A percentile compares a stretch with the other conserved stretches of the same genome.
phyloP scores from a whole-genome alignment of 2,797 vertebrate species.

The Monodelphis domestica region DNA sequence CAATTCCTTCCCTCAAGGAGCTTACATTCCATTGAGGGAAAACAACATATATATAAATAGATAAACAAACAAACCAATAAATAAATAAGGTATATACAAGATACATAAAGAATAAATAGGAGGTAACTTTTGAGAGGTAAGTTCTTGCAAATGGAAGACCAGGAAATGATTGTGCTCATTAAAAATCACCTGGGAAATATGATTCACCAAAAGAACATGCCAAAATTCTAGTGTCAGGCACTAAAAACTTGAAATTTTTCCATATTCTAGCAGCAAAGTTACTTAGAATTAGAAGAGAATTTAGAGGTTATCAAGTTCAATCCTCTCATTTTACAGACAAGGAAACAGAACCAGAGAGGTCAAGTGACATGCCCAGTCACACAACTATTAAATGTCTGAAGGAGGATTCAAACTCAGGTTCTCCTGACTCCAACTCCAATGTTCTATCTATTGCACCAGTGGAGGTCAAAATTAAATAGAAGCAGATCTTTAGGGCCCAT shows the following conservation, averaged over 20 bases:
- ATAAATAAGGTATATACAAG: background rate
- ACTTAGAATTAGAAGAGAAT: background rate
- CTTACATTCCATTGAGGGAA: background rate
- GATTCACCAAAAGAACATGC: conserved; percentile 49
- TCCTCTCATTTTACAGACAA: background rate
- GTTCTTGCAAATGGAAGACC: background rate
- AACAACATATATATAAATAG: background rate
- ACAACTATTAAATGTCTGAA: background rate
- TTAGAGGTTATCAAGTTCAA: background rate
- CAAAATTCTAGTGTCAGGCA: conserved; percentile 37
- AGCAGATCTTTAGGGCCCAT: background rate
- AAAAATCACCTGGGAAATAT: background rate
- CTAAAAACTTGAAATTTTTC: conserved; percentile 51
- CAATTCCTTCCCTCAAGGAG: background rate
- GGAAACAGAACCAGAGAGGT: background rate
- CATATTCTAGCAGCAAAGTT: conserved; percentile 45
- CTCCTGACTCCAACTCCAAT: background rate
- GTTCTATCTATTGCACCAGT: background rate
- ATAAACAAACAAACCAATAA: too few species aligned
- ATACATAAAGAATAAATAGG: background rate
- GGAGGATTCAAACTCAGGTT: background rate
- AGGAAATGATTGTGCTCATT: background rate
- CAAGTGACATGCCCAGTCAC: background rate
- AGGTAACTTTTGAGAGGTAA: background rate
- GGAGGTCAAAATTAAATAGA: background rate